Base-by-base conservation (phyloP, 2,888 invertebrate genomes). In the Polymixis lichenea region DNA sequence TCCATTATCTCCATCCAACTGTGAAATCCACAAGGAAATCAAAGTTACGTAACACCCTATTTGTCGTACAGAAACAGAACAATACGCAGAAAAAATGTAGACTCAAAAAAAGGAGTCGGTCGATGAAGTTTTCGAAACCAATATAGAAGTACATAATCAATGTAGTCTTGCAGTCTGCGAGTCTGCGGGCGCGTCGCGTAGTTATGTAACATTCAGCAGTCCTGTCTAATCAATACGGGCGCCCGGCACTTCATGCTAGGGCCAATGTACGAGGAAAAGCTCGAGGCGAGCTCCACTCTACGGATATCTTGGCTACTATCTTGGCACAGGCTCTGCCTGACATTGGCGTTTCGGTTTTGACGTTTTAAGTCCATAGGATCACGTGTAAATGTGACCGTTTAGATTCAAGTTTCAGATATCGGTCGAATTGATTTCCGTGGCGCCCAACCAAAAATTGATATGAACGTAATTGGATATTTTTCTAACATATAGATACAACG, bases 171-270 rank as follows among this genome's bases (percentile, higher is more conserved):
- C 92, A 92, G 93, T 92, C 90, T 92, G 87, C 88, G 88, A 91
- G 90, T 91, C 91, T 89, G 92, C 90, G 92, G 91, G 90, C 92
- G 92, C 91, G 92, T 91, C 91, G 93, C 91, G 82, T 79, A 78
- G 90, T 95, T 95, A 95, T 91, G 89, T 95, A 96, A 96, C 94
- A 91, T 92, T 91, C 91, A 95, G 94, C 93, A 93, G 94, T 94
- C 93, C 94, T 93, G 93, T 91, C 92, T 94, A 95, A 96, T 96
- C 96, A 94, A 96, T 96, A 96, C 94, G 89, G 86, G 88, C 91
- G 93, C 89, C 92, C 92, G 92, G 90, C 93, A 93, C 93, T 94
- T 92, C 92, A 91, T 92, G 92, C 91, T 92, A 92, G 92, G 91
- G 94, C 93, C 93, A 94, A 94, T 91, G 95, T 93, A 94, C 94